Evolutionary conservation across 2,888 invertebrate species (phyloP).

Genomic region (Acronicta alni): DNA sequence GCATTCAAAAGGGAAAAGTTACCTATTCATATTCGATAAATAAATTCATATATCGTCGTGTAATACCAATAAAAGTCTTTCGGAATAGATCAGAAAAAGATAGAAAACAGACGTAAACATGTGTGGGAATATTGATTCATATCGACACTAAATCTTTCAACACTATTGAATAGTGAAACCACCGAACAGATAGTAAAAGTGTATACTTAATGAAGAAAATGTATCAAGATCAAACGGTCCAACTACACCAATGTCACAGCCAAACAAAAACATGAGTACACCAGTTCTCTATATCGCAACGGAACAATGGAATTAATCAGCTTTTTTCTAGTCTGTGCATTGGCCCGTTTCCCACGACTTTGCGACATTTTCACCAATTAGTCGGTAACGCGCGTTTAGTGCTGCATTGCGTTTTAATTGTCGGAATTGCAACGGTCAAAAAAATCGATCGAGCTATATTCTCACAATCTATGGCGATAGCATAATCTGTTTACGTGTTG

Average conservation of each 20-base stretch:
- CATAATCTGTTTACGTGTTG: background rate
- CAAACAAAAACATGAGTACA: constrained; percentile 52
- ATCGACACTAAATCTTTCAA: constrained; percentile 35
- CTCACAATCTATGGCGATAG: constrained; percentile 13
- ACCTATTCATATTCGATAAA: no score
- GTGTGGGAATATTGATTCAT: constrained; percentile 39
- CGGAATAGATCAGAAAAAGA: constrained; percentile 3
- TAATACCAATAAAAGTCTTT: constrained; percentile 1
- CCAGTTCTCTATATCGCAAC: constrained; percentile 52
- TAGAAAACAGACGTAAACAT: constrained; percentile 11
- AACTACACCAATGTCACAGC: constrained; percentile 51
- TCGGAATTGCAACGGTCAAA: constrained; percentile 27
- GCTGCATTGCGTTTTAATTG: constrained; percentile 47
- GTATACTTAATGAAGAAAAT: constrained; percentile 19
- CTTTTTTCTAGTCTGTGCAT: constrained; percentile 60
- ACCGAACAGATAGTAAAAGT: constrained; percentile 43
- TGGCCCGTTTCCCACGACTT: constrained; percentile 71
- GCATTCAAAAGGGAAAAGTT: background rate
- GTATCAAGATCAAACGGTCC: constrained; percentile 48
- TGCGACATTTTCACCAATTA: constrained; percentile 72
- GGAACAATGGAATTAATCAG: constrained; percentile 61
- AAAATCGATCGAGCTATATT: constrained; percentile 21
- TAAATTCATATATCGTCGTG: background rate
- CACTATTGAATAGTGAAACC: constrained; percentile 27
- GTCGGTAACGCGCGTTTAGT: constrained; percentile 51